Percentiles rank a stretch among this genome's conserved stretches.
phyloP scores from a whole-genome alignment of 2,797 vertebrate genomes.

The Oreonectes daqikongensis region DNA sequence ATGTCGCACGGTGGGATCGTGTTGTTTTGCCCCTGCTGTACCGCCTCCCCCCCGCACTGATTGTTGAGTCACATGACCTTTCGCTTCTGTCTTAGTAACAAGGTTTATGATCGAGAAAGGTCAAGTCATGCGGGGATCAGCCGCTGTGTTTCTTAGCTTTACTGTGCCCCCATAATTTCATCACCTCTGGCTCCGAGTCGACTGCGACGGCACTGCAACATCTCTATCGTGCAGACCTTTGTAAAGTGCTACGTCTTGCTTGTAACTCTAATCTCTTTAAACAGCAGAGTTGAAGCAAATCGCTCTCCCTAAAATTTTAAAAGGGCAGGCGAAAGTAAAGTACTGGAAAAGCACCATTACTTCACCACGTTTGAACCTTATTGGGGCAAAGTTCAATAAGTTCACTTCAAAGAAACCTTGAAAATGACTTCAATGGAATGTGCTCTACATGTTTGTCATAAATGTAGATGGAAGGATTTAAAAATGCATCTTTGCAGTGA shows the following conservation, averaged over 20 bases:
- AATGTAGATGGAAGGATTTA: not conserved
- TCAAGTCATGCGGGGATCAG: slow-evolving; percentile 14
- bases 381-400: slow-evolving; percentile 7
- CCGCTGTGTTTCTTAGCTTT: not conserved
- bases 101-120: slow-evolving; percentile 33
- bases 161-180: slow-evolving; percentile 11
- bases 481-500: not conserved
- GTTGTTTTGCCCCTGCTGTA: slow-evolving; percentile 8
- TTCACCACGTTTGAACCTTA: slow-evolving; percentile 12
- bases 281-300: slow-evolving; percentile 8
- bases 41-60: not conserved
- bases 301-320: slow-evolving; percentile 1
- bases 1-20: not conserved
- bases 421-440: slow-evolving; percentile 6
- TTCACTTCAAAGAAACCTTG: slow-evolving; percentile 6
- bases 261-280: slow-evolving; percentile 17
- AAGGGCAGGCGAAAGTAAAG: slow-evolving; percentile 24
- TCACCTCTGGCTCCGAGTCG: not conserved
- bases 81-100: slow-evolving; percentile 36
- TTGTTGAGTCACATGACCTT: slow-evolving; percentile 45
- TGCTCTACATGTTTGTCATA: not conserved
- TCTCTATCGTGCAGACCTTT: slow-evolving; percentile 18
- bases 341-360: slow-evolving; percentile 11
- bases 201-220: not conserved
- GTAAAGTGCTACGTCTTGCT: not conserved